phyloP scores from a whole-genome alignment of 2,113 vertebrate species.

The Aptenodytes forsteri region DNA sequence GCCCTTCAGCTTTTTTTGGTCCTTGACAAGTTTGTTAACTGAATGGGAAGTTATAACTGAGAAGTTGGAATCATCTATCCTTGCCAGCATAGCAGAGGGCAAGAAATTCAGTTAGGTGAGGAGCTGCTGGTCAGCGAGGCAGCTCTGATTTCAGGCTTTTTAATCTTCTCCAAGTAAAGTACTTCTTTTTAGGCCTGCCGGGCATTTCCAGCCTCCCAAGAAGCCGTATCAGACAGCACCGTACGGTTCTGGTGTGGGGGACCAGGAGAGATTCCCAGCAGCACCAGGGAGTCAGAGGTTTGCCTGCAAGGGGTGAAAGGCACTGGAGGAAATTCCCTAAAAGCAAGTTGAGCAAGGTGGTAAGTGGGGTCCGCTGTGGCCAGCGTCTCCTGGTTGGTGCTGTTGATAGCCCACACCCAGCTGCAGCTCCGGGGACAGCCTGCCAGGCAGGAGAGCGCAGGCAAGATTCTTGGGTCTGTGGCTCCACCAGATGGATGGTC shows the following conservation, averaged over 20 bases:
- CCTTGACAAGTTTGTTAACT: not conserved
- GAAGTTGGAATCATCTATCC: not conserved
- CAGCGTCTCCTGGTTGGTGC: not conserved
- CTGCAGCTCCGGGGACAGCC: not conserved
- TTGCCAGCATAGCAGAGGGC: not conserved
- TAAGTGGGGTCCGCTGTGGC: accelerated
- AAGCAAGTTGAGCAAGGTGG: not conserved
- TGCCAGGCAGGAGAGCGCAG: not conserved
- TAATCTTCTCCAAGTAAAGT: not conserved
- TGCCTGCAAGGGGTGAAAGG: not conserved
- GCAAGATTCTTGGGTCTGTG: not conserved
- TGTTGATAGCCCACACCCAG: not conserved
- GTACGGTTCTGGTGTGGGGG: not conserved
- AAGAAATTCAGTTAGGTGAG: not conserved
- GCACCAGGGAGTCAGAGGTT: not conserved
- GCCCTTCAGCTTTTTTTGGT: not conserved
- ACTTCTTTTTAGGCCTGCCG: not conserved
- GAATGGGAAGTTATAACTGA: not conserved
- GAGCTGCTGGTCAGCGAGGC: not conserved
- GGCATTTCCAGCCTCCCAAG: not conserved
- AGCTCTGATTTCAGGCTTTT: not conserved
- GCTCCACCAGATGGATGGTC: slow-evolving; percentile 34
- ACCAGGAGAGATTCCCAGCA: not conserved
- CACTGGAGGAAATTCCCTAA: not conserved
- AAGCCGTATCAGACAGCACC: not conserved